These are phyloP conservation scores for Novumbra hubbsi DNA, from an alignment of 2,797 vertebrate species.

Conservation along the genomic window DNA sequence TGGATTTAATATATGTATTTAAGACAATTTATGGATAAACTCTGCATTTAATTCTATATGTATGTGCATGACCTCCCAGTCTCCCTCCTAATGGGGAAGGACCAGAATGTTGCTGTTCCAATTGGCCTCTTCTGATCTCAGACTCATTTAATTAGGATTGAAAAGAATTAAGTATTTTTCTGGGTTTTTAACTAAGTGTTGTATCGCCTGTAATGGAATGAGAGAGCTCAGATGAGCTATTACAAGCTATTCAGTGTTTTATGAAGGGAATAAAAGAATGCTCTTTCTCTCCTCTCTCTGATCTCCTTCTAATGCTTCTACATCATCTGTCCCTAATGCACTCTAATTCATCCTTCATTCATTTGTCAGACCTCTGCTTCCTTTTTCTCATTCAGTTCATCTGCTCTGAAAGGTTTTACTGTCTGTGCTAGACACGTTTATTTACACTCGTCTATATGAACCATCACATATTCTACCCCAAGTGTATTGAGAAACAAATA, in stretches of 20 bases:
- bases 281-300: slow-evolving; percentile 26
- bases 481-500: too few species aligned
- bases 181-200: slow-evolving; percentile 72
- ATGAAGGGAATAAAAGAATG: slow-evolving; percentile 65
- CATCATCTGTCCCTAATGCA: slow-evolving; percentile 48
- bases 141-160: slow-evolving; percentile 76
- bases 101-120: slow-evolving; percentile 65
- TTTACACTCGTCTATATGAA: slow-evolving; percentile 1
- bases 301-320: slow-evolving; percentile 25
- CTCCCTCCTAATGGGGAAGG: slow-evolving; percentile 64
- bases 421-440: neutral
- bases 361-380: slow-evolving; percentile 35
- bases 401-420: slow-evolving; percentile 22
- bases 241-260: slow-evolving; percentile 64
- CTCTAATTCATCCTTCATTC: slow-evolving; percentile 35
- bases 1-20: too few species aligned
- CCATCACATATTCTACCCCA: too few species aligned
- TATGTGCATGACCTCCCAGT: slow-evolving; percentile 70
- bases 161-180: slow-evolving; percentile 74
- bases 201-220: slow-evolving; percentile 73
- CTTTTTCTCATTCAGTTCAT: slow-evolving; percentile 20
- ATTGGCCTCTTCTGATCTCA: slow-evolving; percentile 65
- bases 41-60: neutral
- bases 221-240: slow-evolving; percentile 62
- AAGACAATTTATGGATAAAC: too few species aligned